Percentiles rank a stretch among this genome's conserved stretches.
Evolutionary conservation across 2,797 vertebrate genomes (phyloP).

Genomic region (Parotocinclus haroldoi): DNA sequence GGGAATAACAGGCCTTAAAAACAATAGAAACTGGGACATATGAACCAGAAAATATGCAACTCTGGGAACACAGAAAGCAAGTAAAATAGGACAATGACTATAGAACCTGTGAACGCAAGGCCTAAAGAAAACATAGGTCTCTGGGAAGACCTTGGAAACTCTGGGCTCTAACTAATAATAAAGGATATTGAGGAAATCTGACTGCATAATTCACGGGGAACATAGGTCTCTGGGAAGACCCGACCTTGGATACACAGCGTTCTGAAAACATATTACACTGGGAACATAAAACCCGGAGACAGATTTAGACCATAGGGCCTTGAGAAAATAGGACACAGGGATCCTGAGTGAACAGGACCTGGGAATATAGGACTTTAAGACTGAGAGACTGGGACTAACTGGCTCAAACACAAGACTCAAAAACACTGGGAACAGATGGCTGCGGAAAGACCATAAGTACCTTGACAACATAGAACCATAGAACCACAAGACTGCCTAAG

Average conservation of each 20-base stretch:
- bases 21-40: background rate
- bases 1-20: background rate
- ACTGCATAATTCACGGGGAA: too few species aligned
- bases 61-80: background rate
- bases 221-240: too few species aligned
- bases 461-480: background rate
- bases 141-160: background rate
- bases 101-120: background rate
- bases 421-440: too few species aligned
- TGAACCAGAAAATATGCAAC: background rate
- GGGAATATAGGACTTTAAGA: background rate
- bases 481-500: fast-evolving
- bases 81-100: background rate
- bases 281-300: background rate
- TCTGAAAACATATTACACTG: too few species aligned
- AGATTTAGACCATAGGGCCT: background rate
- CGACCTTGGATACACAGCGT: too few species aligned
- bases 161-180: too few species aligned
- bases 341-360: background rate
- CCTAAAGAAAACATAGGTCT: background rate
- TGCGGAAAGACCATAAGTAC: too few species aligned
- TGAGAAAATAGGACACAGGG: too few species aligned
- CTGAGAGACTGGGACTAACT: background rate
- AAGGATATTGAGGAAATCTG: too few species aligned
- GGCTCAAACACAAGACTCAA: background rate